Conservation (phyloP, 2,797 vertebrate genomes). For the Chrysocyon brachyurus region DNA sequence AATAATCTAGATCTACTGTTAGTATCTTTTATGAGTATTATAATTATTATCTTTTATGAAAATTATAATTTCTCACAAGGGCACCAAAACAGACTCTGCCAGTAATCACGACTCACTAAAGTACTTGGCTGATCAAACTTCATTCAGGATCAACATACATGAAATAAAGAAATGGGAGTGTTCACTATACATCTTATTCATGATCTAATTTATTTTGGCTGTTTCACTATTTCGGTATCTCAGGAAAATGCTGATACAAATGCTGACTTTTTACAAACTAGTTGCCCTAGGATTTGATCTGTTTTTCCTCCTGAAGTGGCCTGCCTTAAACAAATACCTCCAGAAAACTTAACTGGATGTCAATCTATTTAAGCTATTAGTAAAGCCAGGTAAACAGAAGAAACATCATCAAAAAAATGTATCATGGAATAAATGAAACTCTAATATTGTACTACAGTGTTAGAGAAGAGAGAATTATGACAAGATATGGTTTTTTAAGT, state of each 20-base stretch:
- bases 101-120: background rate
- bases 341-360: background rate
- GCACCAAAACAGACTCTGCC: background rate
- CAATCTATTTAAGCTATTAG: background rate
- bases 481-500: too few species aligned
- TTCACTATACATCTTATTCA: background rate
- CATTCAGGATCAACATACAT: background rate
- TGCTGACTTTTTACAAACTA: conserved; percentile 27
- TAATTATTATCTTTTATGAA: conserved; percentile 1
- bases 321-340: background rate
- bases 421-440: background rate
- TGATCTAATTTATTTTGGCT: background rate
- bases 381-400: background rate
- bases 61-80: conserved; percentile 1
- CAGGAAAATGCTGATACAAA: conserved; percentile 41
- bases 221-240: conserved; percentile 11
- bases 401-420: background rate
- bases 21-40: conserved; percentile 39
- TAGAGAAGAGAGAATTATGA: background rate
- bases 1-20: conserved; percentile 59
- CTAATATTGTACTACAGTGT: background rate
- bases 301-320: conserved; percentile 46
- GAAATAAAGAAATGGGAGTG: conserved; percentile 17
- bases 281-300: conserved; percentile 38
- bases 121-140: conserved; percentile 62